A percentile compares a stretch with the other conserved stretches of the same genome.
Evolutionary conservation across 2,888 invertebrate genomes (phyloP).

Genomic region (Geophilus truncorum): DNA sequence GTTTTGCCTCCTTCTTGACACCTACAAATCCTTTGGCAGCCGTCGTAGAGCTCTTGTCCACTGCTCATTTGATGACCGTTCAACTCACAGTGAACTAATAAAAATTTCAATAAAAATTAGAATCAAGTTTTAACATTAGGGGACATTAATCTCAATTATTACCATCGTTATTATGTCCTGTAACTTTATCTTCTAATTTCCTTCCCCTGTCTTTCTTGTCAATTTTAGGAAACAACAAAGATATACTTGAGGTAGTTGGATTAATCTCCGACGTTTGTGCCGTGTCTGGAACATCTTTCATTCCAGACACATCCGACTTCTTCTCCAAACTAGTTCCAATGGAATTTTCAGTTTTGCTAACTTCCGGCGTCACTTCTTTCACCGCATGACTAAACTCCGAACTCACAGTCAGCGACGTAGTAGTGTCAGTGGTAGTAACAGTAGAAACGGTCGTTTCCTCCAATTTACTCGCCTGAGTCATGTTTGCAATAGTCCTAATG

Average conservation of each 20-base stretch:
- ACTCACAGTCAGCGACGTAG: not conserved
- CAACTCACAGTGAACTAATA: conserved; percentile 10
- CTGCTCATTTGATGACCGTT: not conserved
- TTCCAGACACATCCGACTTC: not conserved
- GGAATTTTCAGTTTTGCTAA: not conserved
- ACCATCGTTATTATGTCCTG: conserved; percentile 28
- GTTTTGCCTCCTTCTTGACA: conserved; percentile 14
- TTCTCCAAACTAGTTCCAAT: not conserved
- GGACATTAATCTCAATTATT: not conserved
- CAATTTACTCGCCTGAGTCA: not conserved
- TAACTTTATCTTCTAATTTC: conserved; percentile 14
- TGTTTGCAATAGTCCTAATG: not conserved
- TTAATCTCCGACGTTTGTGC: not conserved
- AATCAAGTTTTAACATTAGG: not conserved
- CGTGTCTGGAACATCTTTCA: not conserved
- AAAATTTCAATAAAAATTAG: not conserved
- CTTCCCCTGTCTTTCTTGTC: conserved; percentile 9
- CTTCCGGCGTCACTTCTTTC: not conserved
- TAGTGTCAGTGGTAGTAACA: not conserved
- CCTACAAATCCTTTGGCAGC: not conserved
- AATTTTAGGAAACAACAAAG: not conserved
- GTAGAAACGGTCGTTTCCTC: not conserved
- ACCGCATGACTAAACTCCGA: not conserved
- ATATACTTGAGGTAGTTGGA: not conserved
- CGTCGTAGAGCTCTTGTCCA: not conserved